These are phyloP conservation scores for Lasiurus borealis DNA, from an alignment of 2,113 vertebrate species.

Conservation along the genomic window DNA sequence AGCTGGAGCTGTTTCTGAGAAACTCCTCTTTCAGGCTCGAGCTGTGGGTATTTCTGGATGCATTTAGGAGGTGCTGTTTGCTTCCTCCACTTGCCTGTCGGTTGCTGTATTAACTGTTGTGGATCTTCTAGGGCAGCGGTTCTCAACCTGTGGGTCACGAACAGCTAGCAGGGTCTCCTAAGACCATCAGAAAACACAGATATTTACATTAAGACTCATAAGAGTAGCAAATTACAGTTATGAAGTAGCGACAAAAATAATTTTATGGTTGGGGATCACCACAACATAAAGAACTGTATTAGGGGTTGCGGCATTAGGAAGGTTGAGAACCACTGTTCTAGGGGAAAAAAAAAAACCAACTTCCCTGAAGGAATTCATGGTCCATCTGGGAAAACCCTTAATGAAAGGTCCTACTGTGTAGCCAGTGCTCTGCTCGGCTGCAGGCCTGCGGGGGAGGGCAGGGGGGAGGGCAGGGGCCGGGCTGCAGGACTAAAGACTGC, in stretches of 20 bases:
- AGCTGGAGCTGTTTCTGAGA: not conserved
- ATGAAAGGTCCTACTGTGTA: accelerated
- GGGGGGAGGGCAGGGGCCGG: accelerated
- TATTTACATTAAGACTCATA: no score
- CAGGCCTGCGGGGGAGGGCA: not conserved
- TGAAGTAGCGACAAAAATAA: no score
- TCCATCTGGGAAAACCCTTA: not conserved
- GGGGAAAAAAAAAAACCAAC: not conserved
- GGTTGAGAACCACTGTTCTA: no score
- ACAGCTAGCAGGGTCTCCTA: no score
- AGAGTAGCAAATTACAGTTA: no score
- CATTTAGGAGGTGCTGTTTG: not conserved
- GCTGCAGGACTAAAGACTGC: not conserved
- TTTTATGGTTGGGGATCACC: no score
- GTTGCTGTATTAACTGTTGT: not conserved
- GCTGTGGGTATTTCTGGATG: not conserved
- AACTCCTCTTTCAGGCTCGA: not conserved
- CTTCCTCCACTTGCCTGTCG: not conserved
- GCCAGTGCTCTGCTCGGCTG: not conserved
- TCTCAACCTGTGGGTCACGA: no score
- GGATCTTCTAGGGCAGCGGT: slow-evolving; percentile 20
- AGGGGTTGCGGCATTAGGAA: no score
- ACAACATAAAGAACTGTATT: no score
- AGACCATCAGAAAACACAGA: no score
- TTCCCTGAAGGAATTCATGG: not conserved